Evolutionary conservation across 1,140 invertebrate species (phyloP).

Genomic region (Apis florea): DNA sequence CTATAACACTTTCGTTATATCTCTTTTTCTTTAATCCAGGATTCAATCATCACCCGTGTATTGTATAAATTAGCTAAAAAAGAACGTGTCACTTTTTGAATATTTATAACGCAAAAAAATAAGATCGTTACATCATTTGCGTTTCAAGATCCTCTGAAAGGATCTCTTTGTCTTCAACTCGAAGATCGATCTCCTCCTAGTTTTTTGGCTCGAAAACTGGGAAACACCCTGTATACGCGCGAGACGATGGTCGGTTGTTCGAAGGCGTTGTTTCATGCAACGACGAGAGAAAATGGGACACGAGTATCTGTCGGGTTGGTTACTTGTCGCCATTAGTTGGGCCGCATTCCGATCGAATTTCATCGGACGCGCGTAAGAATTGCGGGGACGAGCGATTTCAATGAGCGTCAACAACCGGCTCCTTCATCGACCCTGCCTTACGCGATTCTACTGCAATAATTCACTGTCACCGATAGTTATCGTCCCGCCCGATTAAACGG

Average conservation of each 20-base stretch:
- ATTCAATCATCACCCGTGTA: too few species aligned
- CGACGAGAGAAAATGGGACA: constrained; percentile 24
- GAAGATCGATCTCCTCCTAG: too few species aligned
- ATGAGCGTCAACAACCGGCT: constrained; percentile 37
- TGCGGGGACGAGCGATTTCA: constrained; percentile 46
- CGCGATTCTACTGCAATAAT: constrained; percentile 43
- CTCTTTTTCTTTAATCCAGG: too few species aligned
- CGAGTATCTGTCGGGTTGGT: constrained; percentile 12
- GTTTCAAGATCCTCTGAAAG: too few species aligned
- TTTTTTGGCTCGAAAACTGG: too few species aligned
- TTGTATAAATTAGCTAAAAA: too few species aligned
- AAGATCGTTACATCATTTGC: too few species aligned
- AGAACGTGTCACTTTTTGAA: too few species aligned
- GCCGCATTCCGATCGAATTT: constrained; percentile 57
- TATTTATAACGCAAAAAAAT: too few species aligned
- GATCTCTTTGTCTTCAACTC: too few species aligned
- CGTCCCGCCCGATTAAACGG: not conserved
- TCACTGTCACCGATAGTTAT: constrained; percentile 48
- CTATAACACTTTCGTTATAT: too few species aligned
- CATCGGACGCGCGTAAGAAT: constrained; percentile 31
- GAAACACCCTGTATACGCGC: not conserved
- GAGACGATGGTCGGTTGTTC: not conserved
- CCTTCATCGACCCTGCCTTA: constrained; percentile 31
- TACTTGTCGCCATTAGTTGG: constrained; percentile 51
- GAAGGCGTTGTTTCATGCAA: not conserved